These are phyloP conservation scores for Yoshiicerus persimilis DNA, from an alignment of 1,140 invertebrate genomes.

Conservation along the genomic window DNA sequence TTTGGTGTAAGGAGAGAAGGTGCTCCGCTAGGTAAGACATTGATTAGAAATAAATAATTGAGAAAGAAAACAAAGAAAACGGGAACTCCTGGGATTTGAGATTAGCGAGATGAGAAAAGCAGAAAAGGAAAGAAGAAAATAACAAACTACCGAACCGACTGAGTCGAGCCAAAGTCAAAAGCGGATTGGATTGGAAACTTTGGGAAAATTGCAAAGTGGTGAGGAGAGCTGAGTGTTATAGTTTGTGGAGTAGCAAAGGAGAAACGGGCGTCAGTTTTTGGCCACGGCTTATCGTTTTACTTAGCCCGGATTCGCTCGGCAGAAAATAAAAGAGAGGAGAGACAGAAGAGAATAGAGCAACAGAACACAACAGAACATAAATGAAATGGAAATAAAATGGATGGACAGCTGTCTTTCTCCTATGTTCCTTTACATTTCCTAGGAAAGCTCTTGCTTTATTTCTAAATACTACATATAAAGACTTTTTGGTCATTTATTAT, in stretches of 20 bases:
- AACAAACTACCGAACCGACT: background rate
- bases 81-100: background rate
- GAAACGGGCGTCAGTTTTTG: conserved; percentile 11
- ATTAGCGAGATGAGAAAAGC: background rate
- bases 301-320: conserved; percentile 16
- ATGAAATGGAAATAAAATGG: conserved; percentile 18
- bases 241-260: background rate
- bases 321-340: conserved; percentile 6
- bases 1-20: background rate
- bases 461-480: background rate
- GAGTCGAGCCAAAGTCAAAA: conserved; percentile 7
- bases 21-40: background rate
- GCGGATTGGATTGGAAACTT: conserved; percentile 18
- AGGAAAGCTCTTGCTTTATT: background rate
- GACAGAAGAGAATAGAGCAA: background rate
- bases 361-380: conserved; percentile 13
- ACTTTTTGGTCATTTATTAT: background rate
- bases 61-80: background rate
- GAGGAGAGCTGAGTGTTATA: background rate
- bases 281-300: conserved; percentile 21
- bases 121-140: background rate
- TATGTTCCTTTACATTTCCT: background rate
- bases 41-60: background rate
- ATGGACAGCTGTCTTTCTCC: conserved; percentile 15
- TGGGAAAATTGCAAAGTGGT: conserved; percentile 13